phyloP scores from a whole-genome alignment of 2,888 invertebrate species.

The Tanytarsus gracilentus region DNA sequence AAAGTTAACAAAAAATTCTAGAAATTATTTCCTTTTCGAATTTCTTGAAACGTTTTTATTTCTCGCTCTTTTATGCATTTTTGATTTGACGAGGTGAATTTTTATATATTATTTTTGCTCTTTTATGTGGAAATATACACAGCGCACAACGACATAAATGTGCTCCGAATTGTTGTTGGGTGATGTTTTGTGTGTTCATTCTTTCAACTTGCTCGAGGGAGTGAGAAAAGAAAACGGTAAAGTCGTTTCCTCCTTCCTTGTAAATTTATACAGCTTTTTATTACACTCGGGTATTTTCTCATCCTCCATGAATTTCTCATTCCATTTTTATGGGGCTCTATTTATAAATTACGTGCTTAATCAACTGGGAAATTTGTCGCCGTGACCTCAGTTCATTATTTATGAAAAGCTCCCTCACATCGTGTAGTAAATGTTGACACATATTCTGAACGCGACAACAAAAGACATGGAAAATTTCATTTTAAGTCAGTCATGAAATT shows the following conservation, averaged over 20 bases:
- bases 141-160: no score
- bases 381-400: no score
- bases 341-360: no score
- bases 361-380: no score
- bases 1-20: no score
- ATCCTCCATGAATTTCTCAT: background rate
- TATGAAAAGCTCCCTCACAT: no score
- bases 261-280: constrained; percentile 29
- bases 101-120: constrained; percentile 21
- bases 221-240: background rate
- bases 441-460: background rate
- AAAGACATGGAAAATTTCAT: background rate
- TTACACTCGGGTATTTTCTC: constrained; percentile 21
- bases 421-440: no score
- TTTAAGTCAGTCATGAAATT: background rate
- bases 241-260: constrained; percentile 18
- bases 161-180: no score
- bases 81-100: constrained; percentile 26
- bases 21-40: no score
- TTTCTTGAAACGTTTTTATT: no score
- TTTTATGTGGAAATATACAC: no score
- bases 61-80: background rate
- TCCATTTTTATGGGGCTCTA: constrained; percentile 8
- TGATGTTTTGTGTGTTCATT: constrained; percentile 21
- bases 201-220: background rate